Evolutionary conservation across 2,888 invertebrate species (phyloP), one percentile per base, ranked within the genome.

Genomic region (Clusia tigrina): DNA sequence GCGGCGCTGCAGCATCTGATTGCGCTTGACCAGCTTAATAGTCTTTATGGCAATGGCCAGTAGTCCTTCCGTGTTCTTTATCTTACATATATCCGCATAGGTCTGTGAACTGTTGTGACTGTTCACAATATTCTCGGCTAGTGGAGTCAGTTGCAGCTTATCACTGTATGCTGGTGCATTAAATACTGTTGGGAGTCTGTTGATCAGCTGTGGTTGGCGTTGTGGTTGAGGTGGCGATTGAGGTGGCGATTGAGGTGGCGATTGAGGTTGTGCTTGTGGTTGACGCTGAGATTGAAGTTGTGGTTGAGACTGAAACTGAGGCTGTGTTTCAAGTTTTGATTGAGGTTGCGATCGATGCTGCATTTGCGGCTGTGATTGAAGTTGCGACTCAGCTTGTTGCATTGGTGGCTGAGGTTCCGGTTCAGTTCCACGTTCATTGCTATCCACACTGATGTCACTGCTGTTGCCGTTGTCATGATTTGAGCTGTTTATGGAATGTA

Each of bases 41-140:
- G 89, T 89, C 74, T 87, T 88, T 79, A 88, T 85, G 2, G 89
- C 89, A 5, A 89, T 86, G 58, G 88, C 87, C 25, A 89, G 80
- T 48, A 90, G 85, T 9, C 88, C 87, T 63, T 85, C 84, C 10
- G 74, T 74, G 63, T 73, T 72, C 23, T 69, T 72, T 1, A 65
- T 58, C 59, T 65, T 59, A 54, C 63, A 64, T 54, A 64, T 51
- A 53, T 67, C 9, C 67, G 70, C 32, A 63, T 61, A 25, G 56
- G 68, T 25, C 69, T 64, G 53, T 69, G 68, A 12, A 46, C 62
- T 56, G 42, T 60, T 59, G 10, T 10, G 22, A 38, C 17, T 54
- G 12, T 17, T 32, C 17, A 17, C 24, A 18, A 15, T 25, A 37
- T 22, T 56, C 3, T 6, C 48, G 48, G 51, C 57, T 18, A 51